A percentile compares a stretch with the other conserved stretches of the same genome.
phyloP scores from a whole-genome alignment of 2,113 vertebrate genomes.

The Platichthys stellatus region DNA sequence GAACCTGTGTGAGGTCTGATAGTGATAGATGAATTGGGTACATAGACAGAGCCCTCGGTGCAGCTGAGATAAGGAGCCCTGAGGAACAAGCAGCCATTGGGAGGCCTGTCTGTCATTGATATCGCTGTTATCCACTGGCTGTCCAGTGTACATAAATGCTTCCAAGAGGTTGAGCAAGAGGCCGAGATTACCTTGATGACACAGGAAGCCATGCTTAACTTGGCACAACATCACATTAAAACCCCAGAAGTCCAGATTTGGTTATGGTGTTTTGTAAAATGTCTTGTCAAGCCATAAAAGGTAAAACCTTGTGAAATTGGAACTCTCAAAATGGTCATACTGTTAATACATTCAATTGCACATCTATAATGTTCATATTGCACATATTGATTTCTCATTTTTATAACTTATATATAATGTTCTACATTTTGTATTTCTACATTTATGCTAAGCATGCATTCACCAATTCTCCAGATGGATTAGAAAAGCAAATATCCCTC shows the following conservation, averaged over 20 bases:
- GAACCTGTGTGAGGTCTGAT: slow-evolving; percentile 70
- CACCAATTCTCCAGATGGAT: slow-evolving; percentile 41
- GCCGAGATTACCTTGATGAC: slow-evolving; percentile 50
- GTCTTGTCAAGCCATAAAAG: background rate
- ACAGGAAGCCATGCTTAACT: slow-evolving; percentile 31
- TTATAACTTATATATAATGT: too few relatives aligned
- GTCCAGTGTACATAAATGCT: slow-evolving; percentile 41
- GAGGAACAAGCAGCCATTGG: slow-evolving; percentile 54
- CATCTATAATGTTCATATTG: too few relatives aligned
- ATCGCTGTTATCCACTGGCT: slow-evolving; percentile 56
- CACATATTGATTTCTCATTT: too few relatives aligned
- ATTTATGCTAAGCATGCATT: background rate
- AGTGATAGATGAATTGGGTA: slow-evolving; percentile 72
- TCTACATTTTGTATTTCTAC: too few relatives aligned
- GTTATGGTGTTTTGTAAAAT: background rate
- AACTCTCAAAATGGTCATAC: too few relatives aligned
- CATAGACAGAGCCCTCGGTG: slow-evolving; percentile 53
- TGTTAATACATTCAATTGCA: too few relatives aligned
- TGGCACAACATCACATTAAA: slow-evolving; percentile 16
- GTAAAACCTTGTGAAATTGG: too few relatives aligned
- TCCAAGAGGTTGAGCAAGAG: slow-evolving; percentile 43
- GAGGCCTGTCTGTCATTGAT: slow-evolving; percentile 75
- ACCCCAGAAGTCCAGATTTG: background rate
- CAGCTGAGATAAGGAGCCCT: slow-evolving; percentile 69
- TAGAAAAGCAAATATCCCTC: slow-evolving; percentile 54